Conservation (phyloP, 2,797 vertebrate species). For the Pipistrellus kuhlii region DNA sequence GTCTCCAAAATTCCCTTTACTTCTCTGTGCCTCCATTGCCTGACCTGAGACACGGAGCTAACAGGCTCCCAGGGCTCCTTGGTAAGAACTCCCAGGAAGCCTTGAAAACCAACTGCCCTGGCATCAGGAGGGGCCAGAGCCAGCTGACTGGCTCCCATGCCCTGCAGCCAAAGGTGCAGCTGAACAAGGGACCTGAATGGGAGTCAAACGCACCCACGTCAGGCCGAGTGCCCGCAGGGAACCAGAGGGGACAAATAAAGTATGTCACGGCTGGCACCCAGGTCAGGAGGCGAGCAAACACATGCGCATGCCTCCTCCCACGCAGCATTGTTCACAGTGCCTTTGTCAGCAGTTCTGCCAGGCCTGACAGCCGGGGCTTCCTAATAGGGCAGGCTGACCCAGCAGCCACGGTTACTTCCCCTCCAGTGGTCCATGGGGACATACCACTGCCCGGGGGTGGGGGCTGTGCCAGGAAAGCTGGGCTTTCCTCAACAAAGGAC, state of each 20-base stretch:
- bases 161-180: neutral
- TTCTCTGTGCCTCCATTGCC: neutral
- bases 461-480: constrained; percentile 60
- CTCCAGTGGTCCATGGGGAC: constrained; percentile 59
- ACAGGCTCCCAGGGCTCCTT: neutral
- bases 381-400: constrained; percentile 68
- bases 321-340: constrained; percentile 59
- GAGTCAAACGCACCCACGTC: neutral
- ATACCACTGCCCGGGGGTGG: constrained; percentile 18
- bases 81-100: neutral
- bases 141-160: neutral
- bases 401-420: constrained; percentile 69
- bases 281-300: constrained; percentile 65
- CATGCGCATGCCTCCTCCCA: constrained; percentile 57
- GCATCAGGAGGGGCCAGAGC: neutral
- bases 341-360: constrained; percentile 68
- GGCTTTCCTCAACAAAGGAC: constrained; percentile 66
- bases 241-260: constrained; percentile 58
- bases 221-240: neutral
- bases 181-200: neutral
- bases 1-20: neutral
- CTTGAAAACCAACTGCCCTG: neutral
- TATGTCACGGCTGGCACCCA: constrained; percentile 55
- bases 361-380: constrained; percentile 53
- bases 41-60: neutral